These are phyloP conservation scores for Pachyuromys duprasi DNA, from an alignment of 2,797 vertebrate species.

Conservation along the genomic window DNA sequence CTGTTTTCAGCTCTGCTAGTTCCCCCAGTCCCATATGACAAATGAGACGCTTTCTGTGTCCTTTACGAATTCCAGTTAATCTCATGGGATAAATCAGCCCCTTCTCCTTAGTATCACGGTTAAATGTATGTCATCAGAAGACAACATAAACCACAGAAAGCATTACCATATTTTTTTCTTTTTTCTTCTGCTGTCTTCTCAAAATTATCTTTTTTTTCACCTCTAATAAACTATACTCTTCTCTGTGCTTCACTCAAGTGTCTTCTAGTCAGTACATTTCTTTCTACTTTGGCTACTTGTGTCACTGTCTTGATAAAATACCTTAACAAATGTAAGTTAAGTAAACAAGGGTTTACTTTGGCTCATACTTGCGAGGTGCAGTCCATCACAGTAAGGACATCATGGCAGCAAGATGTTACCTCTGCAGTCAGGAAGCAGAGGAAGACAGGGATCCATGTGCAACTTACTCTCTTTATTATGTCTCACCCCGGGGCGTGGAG, in stretches of 20 bases:
- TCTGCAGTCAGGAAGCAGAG: neutral
- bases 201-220: neutral
- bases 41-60: neutral
- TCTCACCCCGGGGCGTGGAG: neutral
- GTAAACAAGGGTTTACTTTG: neutral
- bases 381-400: neutral
- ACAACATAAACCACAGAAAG: neutral
- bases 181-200: neutral
- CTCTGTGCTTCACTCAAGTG: neutral
- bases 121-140: neutral
- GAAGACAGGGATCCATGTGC: neutral
- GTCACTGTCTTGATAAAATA: neutral
- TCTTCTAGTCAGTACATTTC: neutral
- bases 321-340: neutral
- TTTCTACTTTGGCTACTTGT: neutral
- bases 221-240: neutral
- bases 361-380: neutral
- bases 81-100: neutral
- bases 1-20: slow-evolving; percentile 38
- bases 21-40: neutral
- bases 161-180: neutral
- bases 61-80: neutral
- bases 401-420: too few species aligned
- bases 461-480: neutral
- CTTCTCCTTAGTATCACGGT: neutral